These are phyloP conservation scores for silkworm (Bombyx mori) DNA, from an alignment of 1,140 invertebrate species.

Conservation along the genomic window DNA sequence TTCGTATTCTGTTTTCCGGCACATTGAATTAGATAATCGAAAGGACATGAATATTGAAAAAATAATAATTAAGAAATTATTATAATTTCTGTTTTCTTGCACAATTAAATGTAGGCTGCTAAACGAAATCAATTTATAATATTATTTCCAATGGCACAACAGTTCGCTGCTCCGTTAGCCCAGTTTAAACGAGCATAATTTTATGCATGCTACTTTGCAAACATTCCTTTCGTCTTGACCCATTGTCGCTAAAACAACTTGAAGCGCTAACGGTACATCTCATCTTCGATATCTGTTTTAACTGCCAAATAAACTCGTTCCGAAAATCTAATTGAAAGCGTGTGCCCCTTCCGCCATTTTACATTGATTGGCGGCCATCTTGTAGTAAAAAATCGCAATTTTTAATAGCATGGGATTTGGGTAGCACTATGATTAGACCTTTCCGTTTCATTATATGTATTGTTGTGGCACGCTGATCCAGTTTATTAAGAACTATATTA, in stretches of 20 bases:
- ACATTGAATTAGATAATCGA: no score
- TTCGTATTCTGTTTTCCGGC: no score
- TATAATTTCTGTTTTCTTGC: not conserved
- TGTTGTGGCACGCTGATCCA: conserved; percentile 16
- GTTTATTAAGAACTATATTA: conserved; percentile 1
- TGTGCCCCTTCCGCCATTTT: conserved; percentile 23
- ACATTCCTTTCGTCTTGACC: conserved; percentile 23
- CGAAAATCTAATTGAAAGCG: no score
- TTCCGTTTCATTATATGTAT: conserved; percentile 21
- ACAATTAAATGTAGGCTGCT: not conserved
- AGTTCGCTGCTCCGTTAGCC: conserved; percentile 23
- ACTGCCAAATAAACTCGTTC: conserved; percentile 5
- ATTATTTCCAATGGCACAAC: not conserved
- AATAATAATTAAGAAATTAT: no score
- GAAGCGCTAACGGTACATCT: conserved; percentile 43
- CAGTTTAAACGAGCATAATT: conserved; percentile 23
- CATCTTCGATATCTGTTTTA: conserved; percentile 29
- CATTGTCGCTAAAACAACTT: conserved; percentile 43
- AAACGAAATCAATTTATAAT: no score
- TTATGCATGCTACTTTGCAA: conserved; percentile 16
- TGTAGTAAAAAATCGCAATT: conserved; percentile 16
- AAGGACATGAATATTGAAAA: no score
- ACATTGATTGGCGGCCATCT: conserved; percentile 16
- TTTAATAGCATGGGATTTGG: conserved; percentile 34
- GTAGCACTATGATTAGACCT: conserved; percentile 16